A percentile compares a stretch with the other conserved stretches of the same genome.
Evolutionary conservation across 2,797 vertebrate genomes (phyloP).

Genomic region (Caiman crocodilus): DNA sequence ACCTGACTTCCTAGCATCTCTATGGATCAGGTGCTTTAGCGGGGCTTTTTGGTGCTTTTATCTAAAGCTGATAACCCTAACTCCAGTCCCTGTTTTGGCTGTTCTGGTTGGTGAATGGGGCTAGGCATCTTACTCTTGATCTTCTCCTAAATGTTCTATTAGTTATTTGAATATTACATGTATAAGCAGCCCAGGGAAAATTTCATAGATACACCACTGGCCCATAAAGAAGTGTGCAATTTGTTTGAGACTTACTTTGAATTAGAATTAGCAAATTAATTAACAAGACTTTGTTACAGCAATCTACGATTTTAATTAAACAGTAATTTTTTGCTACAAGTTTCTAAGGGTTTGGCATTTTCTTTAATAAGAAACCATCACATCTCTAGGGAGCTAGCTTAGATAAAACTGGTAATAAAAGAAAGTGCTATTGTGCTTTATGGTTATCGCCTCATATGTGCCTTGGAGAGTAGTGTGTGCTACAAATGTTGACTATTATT

Average conservation of each 20-base stretch:
- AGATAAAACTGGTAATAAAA: not conserved
- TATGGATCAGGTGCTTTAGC: not conserved
- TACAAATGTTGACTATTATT: not conserved
- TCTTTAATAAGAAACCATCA: not conserved
- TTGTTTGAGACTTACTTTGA: not conserved
- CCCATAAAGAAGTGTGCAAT: not conserved
- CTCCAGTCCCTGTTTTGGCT: no score
- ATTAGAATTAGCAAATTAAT: not conserved
- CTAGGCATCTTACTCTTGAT: not conserved
- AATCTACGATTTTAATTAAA: not conserved
- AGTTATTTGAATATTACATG: not conserved
- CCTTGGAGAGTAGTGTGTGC: not conserved
- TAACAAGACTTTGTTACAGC: not conserved
- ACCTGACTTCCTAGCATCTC: not conserved
- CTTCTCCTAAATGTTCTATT: not conserved
- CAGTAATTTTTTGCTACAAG: not conserved
- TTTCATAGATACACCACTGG: not conserved
- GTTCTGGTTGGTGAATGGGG: not conserved
- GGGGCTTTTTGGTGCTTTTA: not conserved
- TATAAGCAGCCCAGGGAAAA: not conserved
- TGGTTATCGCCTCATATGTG: not conserved
- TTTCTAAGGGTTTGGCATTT: not conserved
- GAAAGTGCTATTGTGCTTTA: not conserved
- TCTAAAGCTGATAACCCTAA: no score
- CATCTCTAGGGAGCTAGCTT: not conserved